These are phyloP conservation scores for Pseudolycoriella hygida DNA, from an alignment of 2,888 invertebrate genomes.

Conservation along the genomic window DNA sequence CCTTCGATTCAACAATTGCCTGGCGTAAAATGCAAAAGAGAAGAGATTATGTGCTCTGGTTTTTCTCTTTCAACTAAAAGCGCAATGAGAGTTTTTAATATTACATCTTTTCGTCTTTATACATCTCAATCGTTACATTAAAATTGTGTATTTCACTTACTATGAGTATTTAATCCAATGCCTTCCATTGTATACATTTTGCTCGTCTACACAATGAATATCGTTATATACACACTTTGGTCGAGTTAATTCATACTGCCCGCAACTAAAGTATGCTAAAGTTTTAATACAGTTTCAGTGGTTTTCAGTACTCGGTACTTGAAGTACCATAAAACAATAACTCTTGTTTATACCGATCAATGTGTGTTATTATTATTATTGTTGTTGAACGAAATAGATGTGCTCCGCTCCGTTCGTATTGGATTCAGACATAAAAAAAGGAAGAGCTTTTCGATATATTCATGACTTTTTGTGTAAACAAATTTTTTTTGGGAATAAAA, in stretches of 20 bases:
- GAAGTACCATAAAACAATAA: conserved; percentile 7
- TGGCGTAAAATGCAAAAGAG: not conserved
- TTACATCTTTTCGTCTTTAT: not conserved
- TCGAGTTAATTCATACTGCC: conserved; percentile 9
- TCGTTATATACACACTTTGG: not conserved
- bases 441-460: too few relatives aligned
- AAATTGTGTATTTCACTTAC: too few relatives aligned
- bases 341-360: not conserved
- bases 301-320: conserved; percentile 15
- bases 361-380: not conserved
- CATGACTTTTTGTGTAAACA: too few relatives aligned
- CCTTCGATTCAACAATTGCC: not conserved
- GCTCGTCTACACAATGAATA: not conserved
- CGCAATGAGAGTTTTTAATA: not conserved
- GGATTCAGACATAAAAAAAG: too few relatives aligned
- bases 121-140: not conserved
- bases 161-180: too few relatives aligned
- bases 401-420: too few relatives aligned
- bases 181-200: not conserved
- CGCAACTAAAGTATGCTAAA: conserved; percentile 14
- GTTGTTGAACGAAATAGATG: not conserved
- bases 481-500: too few relatives aligned
- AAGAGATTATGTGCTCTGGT: conserved; percentile 1
- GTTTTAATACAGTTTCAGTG: conserved; percentile 15
- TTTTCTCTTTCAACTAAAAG: not conserved